Evolutionary conservation across 2,113 vertebrate species (phyloP), one percentile per base, ranked within the genome.

Genomic region (Actinemys pallida): DNA sequence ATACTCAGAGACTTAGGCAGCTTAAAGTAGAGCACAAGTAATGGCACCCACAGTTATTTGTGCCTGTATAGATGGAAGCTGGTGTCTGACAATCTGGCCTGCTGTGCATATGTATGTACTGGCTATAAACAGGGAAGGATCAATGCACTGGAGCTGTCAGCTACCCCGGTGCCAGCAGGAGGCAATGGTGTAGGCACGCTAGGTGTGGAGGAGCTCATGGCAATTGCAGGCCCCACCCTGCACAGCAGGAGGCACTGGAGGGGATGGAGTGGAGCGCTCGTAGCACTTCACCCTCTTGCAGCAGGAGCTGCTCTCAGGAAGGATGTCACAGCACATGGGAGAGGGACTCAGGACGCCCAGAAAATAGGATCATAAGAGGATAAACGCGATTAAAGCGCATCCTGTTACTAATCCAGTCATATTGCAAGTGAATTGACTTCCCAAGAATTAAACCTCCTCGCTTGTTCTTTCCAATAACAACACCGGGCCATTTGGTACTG

Each of bases 281-380:
- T 29, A 53, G 20, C 11, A 24, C 17, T 39, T 83, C 81, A 57
- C 13, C 53, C 24, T 17, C 47, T 29, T 35, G 39, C n/a, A 39
- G n/a, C 52, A 56, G 81, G 25, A 42, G 31, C 53, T 10, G 31
- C 29, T 39, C 19, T 22, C 20, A n/a, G 79, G 29, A 81, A 53
- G 45, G 20, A 69, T 5, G 31, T 25, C 57, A 65, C 78, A 24
- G 17, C 0, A 0, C 25, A 57, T 59, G 27, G 35, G 24, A 59
- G 50, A 90, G 10, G 57, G 85, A 49, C 22, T 79, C 17, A 6
- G 11, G 16, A 57, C 6, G n/a, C 84, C 81, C 0, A 0, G 86
- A 62, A 76, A 72, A 90, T n/a, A 69, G 19, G 54, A 88, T 25
- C 47, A 93, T 22, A 35, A 50, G 20, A 72, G 78, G 86, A 65